These are phyloP conservation scores for Microcebus tavaratra DNA, from an alignment of 2,113 vertebrate species.

Conservation along the genomic window DNA sequence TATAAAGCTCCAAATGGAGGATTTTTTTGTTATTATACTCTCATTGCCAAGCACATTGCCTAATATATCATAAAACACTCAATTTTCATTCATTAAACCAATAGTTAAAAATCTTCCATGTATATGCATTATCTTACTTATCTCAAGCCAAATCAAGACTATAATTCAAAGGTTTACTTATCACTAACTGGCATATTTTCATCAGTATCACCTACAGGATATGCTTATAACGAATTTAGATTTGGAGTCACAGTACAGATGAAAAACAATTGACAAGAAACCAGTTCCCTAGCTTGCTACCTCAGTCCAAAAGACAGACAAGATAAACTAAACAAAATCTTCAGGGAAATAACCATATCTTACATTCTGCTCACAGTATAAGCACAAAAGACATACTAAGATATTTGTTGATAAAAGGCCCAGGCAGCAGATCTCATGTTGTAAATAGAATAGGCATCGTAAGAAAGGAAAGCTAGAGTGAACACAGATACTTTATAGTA, in stretches of 20 bases:
- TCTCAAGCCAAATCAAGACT: no score
- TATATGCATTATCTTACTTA: no score
- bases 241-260: not conserved
- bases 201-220: not conserved
- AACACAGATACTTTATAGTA: not conserved
- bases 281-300: not conserved
- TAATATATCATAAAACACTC: no score
- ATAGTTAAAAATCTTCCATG: no score
- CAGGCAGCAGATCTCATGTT: not conserved
- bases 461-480: constrained; percentile 6
- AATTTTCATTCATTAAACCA: no score
- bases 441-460: constrained; percentile 9
- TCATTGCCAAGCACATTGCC: no score
- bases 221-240: not conserved
- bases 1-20: no score
- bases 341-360: not conserved
- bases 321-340: not conserved
- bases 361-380: not conserved
- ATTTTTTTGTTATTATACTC: no score
- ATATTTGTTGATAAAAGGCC: not conserved
- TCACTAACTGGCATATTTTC: not conserved
- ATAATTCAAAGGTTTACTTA: no score
- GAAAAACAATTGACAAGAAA: not conserved
- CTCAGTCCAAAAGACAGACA: not conserved
- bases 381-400: not conserved